Percentiles rank a stretch among this genome's conserved stretches.
These are phyloP conservation scores for Sylvia atricapilla DNA, from an alignment of 2,113 vertebrate genomes.

Conservation along the genomic window DNA sequence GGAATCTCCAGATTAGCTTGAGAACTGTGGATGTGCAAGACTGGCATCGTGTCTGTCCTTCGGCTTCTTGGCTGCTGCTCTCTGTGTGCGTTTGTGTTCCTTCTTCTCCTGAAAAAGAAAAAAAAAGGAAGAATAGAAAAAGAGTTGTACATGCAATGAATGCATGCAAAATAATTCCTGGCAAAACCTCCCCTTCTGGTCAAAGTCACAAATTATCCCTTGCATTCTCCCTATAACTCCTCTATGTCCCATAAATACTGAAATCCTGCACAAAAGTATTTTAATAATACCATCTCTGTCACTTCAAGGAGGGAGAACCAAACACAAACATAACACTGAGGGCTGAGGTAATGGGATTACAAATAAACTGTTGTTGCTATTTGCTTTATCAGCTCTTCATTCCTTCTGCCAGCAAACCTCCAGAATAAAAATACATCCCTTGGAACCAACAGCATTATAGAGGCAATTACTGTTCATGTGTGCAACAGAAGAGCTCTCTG, in stretches of 20 bases:
- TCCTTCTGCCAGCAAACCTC: neutral
- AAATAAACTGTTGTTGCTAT: neutral
- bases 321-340: neutral
- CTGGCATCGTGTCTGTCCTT: constrained; percentile 85
- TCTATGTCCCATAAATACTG: neutral
- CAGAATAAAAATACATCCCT: neutral
- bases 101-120: constrained; percentile 82
- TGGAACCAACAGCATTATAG: neutral
- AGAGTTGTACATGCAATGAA: neutral
- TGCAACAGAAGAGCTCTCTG: neutral
- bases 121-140: neutral
- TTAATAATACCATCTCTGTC: neutral
- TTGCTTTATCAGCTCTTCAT: neutral
- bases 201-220: neutral
- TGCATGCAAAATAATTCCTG: neutral
- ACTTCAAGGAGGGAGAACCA: neutral
- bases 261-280: neutral
- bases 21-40: constrained; percentile 81
- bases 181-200: neutral
- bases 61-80: constrained; percentile 68
- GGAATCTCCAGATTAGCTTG: constrained; percentile 90
- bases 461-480: neutral
- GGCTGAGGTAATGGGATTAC: neutral
- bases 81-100: constrained; percentile 81
- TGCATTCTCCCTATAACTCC: neutral